Evolutionary conservation across 2,113 vertebrate genomes (phyloP).

Genomic region (Rhadina sibilatrix): DNA sequence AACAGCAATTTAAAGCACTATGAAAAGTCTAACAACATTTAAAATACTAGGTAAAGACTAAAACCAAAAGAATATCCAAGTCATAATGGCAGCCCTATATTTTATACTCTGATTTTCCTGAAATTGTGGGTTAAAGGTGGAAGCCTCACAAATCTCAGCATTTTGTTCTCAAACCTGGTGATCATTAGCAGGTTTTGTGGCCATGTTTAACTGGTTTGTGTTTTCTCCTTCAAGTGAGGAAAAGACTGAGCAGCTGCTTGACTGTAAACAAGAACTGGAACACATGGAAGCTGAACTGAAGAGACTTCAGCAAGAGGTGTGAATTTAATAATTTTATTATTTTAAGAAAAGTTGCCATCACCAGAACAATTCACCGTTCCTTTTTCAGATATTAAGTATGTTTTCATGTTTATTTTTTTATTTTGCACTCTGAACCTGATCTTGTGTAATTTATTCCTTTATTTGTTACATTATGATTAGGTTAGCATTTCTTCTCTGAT

Average conservation of each 20-base stretch:
- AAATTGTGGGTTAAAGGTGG: neutral
- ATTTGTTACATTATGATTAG: neutral
- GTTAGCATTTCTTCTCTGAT: neutral
- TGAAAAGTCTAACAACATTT: neutral
- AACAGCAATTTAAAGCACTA: neutral
- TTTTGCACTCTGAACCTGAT: neutral
- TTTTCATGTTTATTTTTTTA: neutral
- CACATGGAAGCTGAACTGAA: conserved; percentile 90
- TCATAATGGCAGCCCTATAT: neutral
- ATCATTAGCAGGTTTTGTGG: neutral
- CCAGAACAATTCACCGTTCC: neutral
- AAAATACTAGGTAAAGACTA: neutral
- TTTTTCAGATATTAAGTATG: neutral
- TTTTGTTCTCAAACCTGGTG: neutral
- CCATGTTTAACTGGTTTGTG: neutral
- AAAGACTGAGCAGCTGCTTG: conserved; percentile 95
- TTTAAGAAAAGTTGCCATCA: neutral
- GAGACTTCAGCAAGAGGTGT: conserved; percentile 93
- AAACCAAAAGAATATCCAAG: neutral
- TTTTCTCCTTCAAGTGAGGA: conserved; percentile 83
- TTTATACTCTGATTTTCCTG: neutral
- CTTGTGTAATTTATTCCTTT: neutral
- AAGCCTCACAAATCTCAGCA: neutral
- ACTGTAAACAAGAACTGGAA: conserved; percentile 94
- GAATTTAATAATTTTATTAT: neutral